Evolutionary conservation across 2,888 invertebrate species (phyloP).

Genomic region (Macaria notata): DNA sequence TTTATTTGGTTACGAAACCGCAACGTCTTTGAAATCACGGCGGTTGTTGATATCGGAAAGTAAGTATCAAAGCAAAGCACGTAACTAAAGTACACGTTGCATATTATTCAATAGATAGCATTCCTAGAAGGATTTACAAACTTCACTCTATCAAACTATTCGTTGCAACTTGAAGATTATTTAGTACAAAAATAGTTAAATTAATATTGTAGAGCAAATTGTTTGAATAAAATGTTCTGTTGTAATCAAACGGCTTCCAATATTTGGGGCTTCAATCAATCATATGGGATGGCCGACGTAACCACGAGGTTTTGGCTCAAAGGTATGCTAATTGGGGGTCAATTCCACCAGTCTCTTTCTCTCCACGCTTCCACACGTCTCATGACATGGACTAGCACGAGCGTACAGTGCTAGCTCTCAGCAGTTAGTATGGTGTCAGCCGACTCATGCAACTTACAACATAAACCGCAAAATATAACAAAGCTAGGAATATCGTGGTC

Average conservation of each 20-base stretch:
- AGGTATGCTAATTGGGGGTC: neutral
- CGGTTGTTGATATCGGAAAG: conserved; percentile 1
- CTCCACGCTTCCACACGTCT: conserved; percentile 26
- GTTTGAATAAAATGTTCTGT: no score
- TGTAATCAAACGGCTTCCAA: no score
- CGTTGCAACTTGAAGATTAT: no score
- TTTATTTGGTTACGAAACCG: neutral
- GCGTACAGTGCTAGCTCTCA: conserved; percentile 32
- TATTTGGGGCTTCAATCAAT: no score
- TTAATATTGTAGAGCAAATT: no score
- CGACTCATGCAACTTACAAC: conserved; percentile 70
- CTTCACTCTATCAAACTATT: no score
- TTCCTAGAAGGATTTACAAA: no score
- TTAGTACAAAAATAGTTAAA: no score
- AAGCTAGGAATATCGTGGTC: conserved; percentile 61
- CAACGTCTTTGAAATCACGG: neutral
- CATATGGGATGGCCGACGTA: no score
- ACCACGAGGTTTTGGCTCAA: no score
- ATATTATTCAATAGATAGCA: neutral
- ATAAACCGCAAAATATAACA: conserved; percentile 71
- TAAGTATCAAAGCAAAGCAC: neutral
- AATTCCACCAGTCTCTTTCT: conserved; percentile 25
- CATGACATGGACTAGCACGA: conserved; percentile 60
- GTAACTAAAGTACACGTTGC: conserved; percentile 2
- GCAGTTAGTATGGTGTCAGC: conserved; percentile 56